Evolutionary conservation across 2,797 vertebrate genomes (phyloP), one percentile per base, ranked within the genome.

Genomic region (Alcedo atthis): DNA sequence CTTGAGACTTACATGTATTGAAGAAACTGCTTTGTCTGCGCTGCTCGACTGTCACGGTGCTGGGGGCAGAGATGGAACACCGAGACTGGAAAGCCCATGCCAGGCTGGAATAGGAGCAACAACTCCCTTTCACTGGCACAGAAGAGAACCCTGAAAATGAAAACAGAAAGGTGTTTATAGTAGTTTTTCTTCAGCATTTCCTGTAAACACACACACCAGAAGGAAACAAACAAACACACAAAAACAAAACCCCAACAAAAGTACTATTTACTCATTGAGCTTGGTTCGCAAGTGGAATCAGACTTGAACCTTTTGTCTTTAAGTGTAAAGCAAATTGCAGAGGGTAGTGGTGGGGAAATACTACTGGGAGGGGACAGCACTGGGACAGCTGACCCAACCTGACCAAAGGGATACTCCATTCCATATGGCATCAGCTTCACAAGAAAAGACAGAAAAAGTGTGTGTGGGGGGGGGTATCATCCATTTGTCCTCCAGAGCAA

Each of bases 1-100:
- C 13, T 37, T 4, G 0, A 89, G 46, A 95, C 97, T 96, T 95
- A 97, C 97, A 45, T 0, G 26, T 90, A 16, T 97, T 97, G 94
- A 97, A 97, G 94, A 97, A 97, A 22, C 97, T 97, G 93, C 87
- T 95, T 16, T 33, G 69, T 42, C 97, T 96, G 88, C 91, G 10
- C 4, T 95, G 97, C 53, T 95, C 14, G 1, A 95, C 6, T 1
- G 12, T 84, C 40, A 83, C 76, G 18, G 79, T 82, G 61, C 58
- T 67, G 48, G 93, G 88, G 14, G 79, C 32, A 73, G 88, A 90
- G 79, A 95, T 81, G 49, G 79, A 93, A 80, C 88, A 96, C 6
- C 8, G 85, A 22, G 88, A 55, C 93, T 96, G 94, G 35, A 95
- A 87, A 48, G 81, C 43, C 77, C 89, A 80, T 2, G 92, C 76